These are phyloP conservation scores for Phaenicophaeus curvirostris DNA, from an alignment of 2,797 vertebrate species.

Conservation along the genomic window DNA sequence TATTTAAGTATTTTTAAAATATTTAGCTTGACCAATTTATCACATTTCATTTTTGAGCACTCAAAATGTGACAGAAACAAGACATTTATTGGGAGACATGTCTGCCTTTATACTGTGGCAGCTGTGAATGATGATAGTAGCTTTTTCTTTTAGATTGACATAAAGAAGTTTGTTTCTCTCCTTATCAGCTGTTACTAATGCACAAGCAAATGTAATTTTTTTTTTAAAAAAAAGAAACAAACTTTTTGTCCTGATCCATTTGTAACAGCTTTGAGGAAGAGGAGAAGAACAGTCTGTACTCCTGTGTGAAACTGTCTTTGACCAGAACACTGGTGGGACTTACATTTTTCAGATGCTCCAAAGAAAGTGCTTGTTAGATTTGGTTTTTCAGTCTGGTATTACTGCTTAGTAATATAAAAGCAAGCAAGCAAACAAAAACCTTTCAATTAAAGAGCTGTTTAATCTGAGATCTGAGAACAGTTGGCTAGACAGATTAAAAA, in stretches of 20 bases:
- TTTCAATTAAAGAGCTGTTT: neutral
- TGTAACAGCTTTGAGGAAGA: neutral
- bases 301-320: neutral
- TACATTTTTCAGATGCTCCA: neutral
- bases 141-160: neutral
- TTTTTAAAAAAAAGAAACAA: neutral
- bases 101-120: neutral
- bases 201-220: neutral
- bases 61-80: neutral
- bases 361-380: neutral
- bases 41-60: neutral
- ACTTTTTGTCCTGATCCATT: neutral
- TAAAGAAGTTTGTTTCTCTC: neutral
- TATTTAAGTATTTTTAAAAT: neutral
- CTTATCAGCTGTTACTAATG: neutral
- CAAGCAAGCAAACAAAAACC: neutral
- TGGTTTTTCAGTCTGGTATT: neutral
- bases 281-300: neutral
- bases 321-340: neutral
- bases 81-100: neutral
- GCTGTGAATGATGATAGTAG: neutral
- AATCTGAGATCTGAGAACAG: neutral
- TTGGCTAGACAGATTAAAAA: neutral
- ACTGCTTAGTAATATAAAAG: neutral
- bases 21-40: neutral